A percentile compares a stretch with the other conserved stretches of the same genome.
phyloP scores from a whole-genome alignment of 2,888 invertebrate genomes.

The Melanophora roralis region DNA sequence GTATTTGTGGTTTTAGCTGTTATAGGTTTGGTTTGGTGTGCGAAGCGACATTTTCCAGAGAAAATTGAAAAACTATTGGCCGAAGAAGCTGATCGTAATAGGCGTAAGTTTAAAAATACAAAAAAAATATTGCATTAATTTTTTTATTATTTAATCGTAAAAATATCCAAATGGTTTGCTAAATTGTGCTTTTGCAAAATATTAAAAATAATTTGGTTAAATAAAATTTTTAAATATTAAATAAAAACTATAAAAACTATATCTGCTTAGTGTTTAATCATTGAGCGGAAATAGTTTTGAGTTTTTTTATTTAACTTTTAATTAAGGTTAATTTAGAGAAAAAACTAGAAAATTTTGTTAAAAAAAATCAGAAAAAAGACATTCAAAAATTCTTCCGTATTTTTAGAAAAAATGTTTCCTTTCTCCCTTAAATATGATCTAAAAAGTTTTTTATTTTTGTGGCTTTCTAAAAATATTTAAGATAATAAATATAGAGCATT shows the following conservation, averaged over 20 bases:
- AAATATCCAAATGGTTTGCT: slow-evolving; percentile 9
- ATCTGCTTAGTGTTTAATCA: slow-evolving; percentile 35
- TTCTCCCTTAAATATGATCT: no score
- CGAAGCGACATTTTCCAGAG: slow-evolving; percentile 90
- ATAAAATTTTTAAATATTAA: not conserved
- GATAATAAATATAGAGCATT: no score
- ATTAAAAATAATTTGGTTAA: no score
- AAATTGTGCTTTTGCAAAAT: slow-evolving; percentile 15
- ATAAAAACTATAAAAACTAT: slow-evolving; percentile 35
- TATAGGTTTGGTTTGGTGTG: slow-evolving; percentile 89
- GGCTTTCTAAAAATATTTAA: no score
- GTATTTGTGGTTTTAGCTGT: slow-evolving; percentile 88
- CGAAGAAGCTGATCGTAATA: slow-evolving; percentile 86
- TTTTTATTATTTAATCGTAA: not conserved
- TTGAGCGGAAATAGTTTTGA: slow-evolving; percentile 42
- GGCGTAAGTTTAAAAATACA: slow-evolving; percentile 79
- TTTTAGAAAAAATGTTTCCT: no score
- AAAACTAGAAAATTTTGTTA: no score
- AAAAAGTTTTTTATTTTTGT: no score
- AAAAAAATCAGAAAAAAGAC: no score
- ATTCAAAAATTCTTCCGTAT: no score
- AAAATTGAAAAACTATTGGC: slow-evolving; percentile 89
- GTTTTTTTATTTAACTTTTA: slow-evolving; percentile 20
- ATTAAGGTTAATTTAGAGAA: no score
- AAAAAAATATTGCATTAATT: not conserved